Evolutionary conservation across 2,888 invertebrate genomes (phyloP), one percentile per base, ranked within the genome.

Genomic region (Hydroisotoma schaefferi): DNA sequence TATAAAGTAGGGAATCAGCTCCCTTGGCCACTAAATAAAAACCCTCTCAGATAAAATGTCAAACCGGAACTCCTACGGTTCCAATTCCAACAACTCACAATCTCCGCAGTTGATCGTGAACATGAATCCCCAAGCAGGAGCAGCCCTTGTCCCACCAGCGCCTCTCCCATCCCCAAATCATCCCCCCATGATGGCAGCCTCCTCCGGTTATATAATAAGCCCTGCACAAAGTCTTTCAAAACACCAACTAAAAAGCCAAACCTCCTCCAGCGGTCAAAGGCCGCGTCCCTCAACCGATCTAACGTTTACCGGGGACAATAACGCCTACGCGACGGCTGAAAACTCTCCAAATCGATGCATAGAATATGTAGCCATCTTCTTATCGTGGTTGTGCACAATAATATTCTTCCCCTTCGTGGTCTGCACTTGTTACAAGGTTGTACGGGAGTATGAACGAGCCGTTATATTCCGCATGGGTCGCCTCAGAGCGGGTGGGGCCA

Each of bases 381-480:
- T 63, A 1, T 63, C 63, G 1, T 63, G 63, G 63, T 12, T 55
- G 27, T 51, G 59, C 18, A 57, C 60, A 38, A 55, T 63, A 12
- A 18, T 55, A 0, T 60, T 63, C 46, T 64, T 64, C 22, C 60
- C 60, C 1, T 57, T 60, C n/a, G 63, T 55, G 1, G 57, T 28
- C 20, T 55, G 55, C 22, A 46, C 44, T 27, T 55, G 55, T 51
- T 64, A 57, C 58, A 60, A 79, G 77, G 78, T 80, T 43, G 79
- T 80, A 1, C 79, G 79, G 69, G 80, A 80, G 72, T 80, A 80
- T 74, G 80, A 80, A 72, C 73, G 80, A 61, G 80, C 80, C 22
- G 80, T 80, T 52, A 80, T 80, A 53, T 80, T 80, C 73, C 75
- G 80, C 52, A 75, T 80, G 48, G 80, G 80, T 48, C 75, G 80